Conservation (phyloP, 2,113 vertebrate species). For the Mixornis gularis region DNA sequence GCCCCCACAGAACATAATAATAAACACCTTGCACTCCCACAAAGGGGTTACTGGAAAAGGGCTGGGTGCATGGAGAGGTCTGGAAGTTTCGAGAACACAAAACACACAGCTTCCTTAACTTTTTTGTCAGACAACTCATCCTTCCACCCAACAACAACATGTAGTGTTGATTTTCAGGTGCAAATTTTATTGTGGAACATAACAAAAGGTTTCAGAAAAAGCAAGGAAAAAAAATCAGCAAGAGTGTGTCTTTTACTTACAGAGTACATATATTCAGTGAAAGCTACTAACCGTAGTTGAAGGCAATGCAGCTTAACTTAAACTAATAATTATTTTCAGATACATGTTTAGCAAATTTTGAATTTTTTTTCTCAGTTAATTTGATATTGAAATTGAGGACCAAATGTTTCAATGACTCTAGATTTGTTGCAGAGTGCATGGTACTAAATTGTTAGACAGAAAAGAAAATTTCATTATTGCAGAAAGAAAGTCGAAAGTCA, state of each 20-base stretch:
- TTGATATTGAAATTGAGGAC: not conserved
- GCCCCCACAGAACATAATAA: slow-evolving; percentile 32
- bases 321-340: not conserved
- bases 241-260: not conserved
- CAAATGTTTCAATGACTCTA: not conserved
- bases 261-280: not conserved
- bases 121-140: not conserved
- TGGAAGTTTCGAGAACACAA: not conserved
- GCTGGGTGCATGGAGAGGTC: not conserved
- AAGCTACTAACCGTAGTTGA: not conserved
- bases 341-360: not conserved
- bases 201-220: slow-evolving; percentile 30
- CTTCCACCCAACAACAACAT: not conserved
- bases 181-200: slow-evolving; percentile 54
- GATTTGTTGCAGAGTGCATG: not conserved
- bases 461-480: not conserved
- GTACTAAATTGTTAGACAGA: not conserved
- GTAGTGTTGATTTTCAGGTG: not conserved
- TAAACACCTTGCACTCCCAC: slow-evolving; percentile 14
- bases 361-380: not conserved
- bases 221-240: not conserved
- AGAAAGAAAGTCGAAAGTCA: not conserved
- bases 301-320: not conserved
- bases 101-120: not conserved
- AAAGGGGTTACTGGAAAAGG: not conserved